Evolutionary conservation across 2,888 invertebrate genomes (phyloP), one percentile per base, ranked within the genome.

Genomic region (Cybosia mesomella): DNA sequence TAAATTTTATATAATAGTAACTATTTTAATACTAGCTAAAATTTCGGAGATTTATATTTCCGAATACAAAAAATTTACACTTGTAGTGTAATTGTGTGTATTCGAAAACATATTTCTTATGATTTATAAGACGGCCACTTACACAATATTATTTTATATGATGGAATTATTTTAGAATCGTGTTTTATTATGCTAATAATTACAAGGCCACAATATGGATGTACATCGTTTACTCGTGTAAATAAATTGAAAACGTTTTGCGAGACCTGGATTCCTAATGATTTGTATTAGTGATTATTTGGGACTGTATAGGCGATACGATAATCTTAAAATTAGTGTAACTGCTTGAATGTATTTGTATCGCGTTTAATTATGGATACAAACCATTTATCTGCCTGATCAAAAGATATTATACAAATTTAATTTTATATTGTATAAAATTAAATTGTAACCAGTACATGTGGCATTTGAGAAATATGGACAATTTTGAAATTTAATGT

Each of bases 281-380:
- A 72, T 67, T 66, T 74, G 64, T 79, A 73, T 73, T 67, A 61
- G 67, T 77, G 62, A 68, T 75, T 74, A 54, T 67, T 75, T 72
- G 72, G 79, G 74, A 80, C 77, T 75, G 69, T 75, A 59, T 75
- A 77, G 72, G 73, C 74, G 73, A 74, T 79, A 76, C 57, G 60
- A 71, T 75, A 75, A 67, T 75, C 67, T 74, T 79, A 72, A 67
- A 70, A 67, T 55, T 75, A 78, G 60, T 66, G 57, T 67, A 71
- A 76, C 55, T 71, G 68, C 67, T 80, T 70, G 58, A 67, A 68
- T 66, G 73, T 67, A 57, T 74, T 71, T 73, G 67, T 72, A 72
- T 77, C 63, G 66, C 70, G 67, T 68, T 63, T 21, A 59, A 70
- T 66, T 63, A 61, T 66, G 66, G 62, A 77, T 73, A 57, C 36